Evolutionary conservation across 2,888 invertebrate species (phyloP), one percentile per base, ranked within the genome.

Genomic region (Drosophila flavopinicola): DNA sequence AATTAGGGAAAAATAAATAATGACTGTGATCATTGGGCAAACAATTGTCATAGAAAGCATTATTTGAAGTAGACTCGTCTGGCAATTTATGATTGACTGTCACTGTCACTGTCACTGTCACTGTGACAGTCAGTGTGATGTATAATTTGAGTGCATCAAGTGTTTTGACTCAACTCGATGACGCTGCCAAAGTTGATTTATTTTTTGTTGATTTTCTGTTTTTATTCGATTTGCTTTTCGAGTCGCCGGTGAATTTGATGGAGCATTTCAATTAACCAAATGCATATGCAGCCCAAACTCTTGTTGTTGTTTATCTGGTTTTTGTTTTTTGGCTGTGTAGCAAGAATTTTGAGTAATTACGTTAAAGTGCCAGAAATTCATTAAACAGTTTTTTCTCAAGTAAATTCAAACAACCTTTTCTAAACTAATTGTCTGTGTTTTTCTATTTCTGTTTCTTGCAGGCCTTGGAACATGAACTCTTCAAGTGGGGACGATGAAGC

Each of bases 401-500:
- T 15, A 42, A 20, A 20, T 20, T 23, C n/a, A 0, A 25, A 39
- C 17, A 20, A 41, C 33, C 20, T 25, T 24, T 17, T 6, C 17
- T 4, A 30, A 9, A 38, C 30, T 54, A 59, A 70, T 37, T 49
- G 25, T 24, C 1, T 58, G 1, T 9, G n/a, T 7, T 37, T 41
- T 7, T n/a, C n/a, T 10, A 7, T 20, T 27, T n/a, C 53, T 25
- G 15, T 51, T 57, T 33, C 49, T 91, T 91, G 7, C 89, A 93
- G 93, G 91, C 92, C 93, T 89, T 93, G 93, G 93, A 92, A 91
- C 70, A 94, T 94, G 94, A 92, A 93, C 88, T 86, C 91, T 66
- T 90, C 92, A 61, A 90, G 88, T 63, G 92, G 91, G 71, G 94
- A 94, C 87, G 96, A 96, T 85, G 97, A 96, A 91, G 96, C 96